Percentiles rank a stretch among this genome's conserved stretches.
phyloP scores from a whole-genome alignment of 2,888 invertebrate species.

The Pachycephus smyrnensis region DNA sequence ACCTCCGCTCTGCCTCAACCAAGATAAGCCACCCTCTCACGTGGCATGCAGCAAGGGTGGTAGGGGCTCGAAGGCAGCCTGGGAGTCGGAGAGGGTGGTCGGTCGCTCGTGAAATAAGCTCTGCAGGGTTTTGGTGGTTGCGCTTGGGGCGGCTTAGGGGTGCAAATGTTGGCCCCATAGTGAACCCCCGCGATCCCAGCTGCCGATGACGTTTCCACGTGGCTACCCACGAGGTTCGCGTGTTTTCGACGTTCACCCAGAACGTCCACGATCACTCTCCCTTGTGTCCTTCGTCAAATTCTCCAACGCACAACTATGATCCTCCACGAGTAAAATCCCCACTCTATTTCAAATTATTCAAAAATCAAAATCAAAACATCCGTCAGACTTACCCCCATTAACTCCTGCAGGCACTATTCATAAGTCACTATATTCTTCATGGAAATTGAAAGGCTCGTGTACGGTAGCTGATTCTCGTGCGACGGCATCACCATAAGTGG shows the following conservation, averaged over 20 bases:
- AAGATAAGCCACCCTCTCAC: constrained; percentile 56
- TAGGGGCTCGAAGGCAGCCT: constrained; percentile 17
- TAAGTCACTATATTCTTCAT: too few relatives aligned
- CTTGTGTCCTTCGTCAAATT: constrained; percentile 12
- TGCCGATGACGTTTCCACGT: constrained; percentile 67
- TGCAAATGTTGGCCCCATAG: constrained; percentile 32
- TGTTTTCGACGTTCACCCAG: constrained; percentile 61
- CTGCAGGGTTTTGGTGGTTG: constrained; percentile 64
- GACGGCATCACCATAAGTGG: constrained; percentile 41
- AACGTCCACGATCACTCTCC: constrained; percentile 50
- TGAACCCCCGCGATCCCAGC: constrained; percentile 54
- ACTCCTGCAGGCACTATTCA: too few relatives aligned
- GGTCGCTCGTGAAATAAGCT: constrained; percentile 64
- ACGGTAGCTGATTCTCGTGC: constrained; percentile 23
- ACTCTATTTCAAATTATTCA: too few relatives aligned
- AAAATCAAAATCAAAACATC: too few relatives aligned
- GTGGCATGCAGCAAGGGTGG: constrained; percentile 29
- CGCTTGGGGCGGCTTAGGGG: constrained; percentile 61
- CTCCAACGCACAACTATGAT: too few relatives aligned
- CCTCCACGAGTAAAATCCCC: too few relatives aligned
- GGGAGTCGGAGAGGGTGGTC: constrained; percentile 48
- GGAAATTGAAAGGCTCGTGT: too few relatives aligned
- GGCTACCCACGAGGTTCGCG: constrained; percentile 64
- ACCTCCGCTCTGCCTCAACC: constrained; percentile 44
- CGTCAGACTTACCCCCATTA: too few relatives aligned